Percentiles rank a stretch among this genome's conserved stretches.
phyloP scores from a whole-genome alignment of 1,140 invertebrate species.

The Magallana gigas region DNA sequence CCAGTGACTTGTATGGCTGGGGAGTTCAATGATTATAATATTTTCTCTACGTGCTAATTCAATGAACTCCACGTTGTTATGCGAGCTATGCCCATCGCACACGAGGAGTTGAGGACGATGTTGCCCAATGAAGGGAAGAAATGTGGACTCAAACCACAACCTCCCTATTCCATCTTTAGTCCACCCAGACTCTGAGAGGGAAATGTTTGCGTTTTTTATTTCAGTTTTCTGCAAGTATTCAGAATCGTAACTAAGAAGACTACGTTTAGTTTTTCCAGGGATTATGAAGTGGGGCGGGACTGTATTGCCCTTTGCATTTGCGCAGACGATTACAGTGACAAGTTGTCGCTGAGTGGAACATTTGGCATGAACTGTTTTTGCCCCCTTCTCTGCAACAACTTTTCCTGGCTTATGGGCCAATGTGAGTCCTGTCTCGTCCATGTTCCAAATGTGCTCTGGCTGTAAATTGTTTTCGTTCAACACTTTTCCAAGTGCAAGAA shows the following conservation, averaged over 20 bases:
- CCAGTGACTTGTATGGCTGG: conserved; percentile 45
- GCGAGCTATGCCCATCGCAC: conserved; percentile 43
- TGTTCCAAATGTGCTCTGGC: conserved; percentile 42
- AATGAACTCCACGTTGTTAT: conserved; percentile 40
- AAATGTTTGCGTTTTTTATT: not conserved
- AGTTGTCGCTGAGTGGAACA: conserved; percentile 15
- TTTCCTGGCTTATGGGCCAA: conserved; percentile 19
- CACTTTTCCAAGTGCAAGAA: no score
- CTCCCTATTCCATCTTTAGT: not conserved
- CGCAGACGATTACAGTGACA: conserved; percentile 33
- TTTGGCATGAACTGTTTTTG: conserved; percentile 23
- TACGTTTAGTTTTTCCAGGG: conserved; percentile 38
- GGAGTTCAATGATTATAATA: conserved; percentile 35
- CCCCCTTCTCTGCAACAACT: not conserved
- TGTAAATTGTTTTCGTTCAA: conserved; percentile 19
- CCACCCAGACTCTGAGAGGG: not conserved
- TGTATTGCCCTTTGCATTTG: not conserved
- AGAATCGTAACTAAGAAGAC: not conserved
- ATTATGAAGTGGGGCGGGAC: conserved; percentile 49
- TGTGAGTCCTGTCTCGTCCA: conserved; percentile 37
- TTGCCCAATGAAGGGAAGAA: conserved; percentile 37
- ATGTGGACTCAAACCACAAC: conserved; percentile 37
- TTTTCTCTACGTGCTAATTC: not conserved
- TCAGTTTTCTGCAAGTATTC: not conserved
- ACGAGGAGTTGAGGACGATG: conserved; percentile 48